Conservation (phyloP, 2,113 vertebrate species). For the Pholis gunnellus region DNA sequence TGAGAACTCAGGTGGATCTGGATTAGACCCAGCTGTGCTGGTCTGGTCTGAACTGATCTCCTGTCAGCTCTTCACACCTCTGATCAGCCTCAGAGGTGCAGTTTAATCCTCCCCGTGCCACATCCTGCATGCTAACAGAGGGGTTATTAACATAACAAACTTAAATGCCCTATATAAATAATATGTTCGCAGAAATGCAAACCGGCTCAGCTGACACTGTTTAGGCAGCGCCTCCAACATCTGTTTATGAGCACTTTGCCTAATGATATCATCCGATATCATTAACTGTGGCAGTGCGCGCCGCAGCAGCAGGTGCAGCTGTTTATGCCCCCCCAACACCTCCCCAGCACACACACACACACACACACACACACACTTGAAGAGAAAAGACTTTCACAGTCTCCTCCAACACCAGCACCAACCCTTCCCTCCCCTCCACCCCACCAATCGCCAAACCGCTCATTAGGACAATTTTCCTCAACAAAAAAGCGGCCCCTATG, state of each 20-base stretch:
- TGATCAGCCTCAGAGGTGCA: slow-evolving; percentile 49
- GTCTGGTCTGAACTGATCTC: slow-evolving; percentile 23
- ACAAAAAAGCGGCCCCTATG: slow-evolving; percentile 97
- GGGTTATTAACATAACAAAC: slow-evolving; percentile 99
- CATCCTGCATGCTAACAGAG: slow-evolving; percentile 98
- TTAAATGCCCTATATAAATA: slow-evolving; percentile 99
- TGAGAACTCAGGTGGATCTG: background rate
- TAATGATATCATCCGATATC: slow-evolving; percentile 99
- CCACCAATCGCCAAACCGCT: slow-evolving; percentile 89
- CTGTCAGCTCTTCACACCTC: slow-evolving; percentile 51
- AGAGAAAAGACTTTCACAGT: slow-evolving; percentile 91
- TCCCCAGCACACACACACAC: slow-evolving; percentile 56
- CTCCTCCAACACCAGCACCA: slow-evolving; percentile 82
- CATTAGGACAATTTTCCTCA: slow-evolving; percentile 99
- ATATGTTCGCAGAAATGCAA: slow-evolving; percentile 94
- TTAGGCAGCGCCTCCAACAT: slow-evolving; percentile 99
- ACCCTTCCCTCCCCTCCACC: slow-evolving; percentile 82
- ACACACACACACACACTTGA: slow-evolving; percentile 61
- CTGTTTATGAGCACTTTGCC: slow-evolving; percentile 99
- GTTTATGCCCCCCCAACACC: slow-evolving; percentile 86
- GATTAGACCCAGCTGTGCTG: background rate
- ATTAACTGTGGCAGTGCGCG: slow-evolving; percentile 99
- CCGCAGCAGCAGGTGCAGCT: slow-evolving; percentile 98
- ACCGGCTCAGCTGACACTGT: slow-evolving; percentile 97
- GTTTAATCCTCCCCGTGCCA: slow-evolving; percentile 89